Evolutionary conservation across 2,797 vertebrate genomes (phyloP).

Genomic region (Siniperca undulata): DNA sequence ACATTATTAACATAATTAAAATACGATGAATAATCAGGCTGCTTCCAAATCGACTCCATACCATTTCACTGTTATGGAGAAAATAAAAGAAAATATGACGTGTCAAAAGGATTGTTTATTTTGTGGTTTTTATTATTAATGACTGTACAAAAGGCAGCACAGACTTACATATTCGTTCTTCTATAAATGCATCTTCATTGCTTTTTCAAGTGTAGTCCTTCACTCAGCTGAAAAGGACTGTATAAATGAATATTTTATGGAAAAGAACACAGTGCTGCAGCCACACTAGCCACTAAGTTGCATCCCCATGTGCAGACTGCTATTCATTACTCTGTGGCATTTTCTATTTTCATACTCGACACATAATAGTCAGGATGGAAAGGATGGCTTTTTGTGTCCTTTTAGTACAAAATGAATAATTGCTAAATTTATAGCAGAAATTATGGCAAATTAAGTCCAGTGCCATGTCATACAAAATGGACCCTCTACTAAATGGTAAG

Average conservation of each 20-base stretch:
- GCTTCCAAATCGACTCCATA: background rate
- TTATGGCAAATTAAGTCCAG: background rate
- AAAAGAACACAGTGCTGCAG: conserved; percentile 28
- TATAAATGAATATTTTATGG: conserved; percentile 25
- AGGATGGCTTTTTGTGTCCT: background rate
- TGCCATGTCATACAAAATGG: background rate
- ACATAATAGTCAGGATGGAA: background rate
- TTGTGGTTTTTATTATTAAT: background rate
- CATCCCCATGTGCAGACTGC: background rate
- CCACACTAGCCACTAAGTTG: conserved; percentile 10
- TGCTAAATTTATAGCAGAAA: background rate
- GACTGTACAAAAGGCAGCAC: background rate
- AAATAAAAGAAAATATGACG: background rate
- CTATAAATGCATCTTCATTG: background rate
- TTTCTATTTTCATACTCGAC: conserved; percentile 9
- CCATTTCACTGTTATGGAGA: background rate
- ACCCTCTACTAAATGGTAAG: background rate
- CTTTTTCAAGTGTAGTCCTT: conserved; percentile 3
- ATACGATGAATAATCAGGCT: background rate
- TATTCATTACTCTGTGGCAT: background rate
- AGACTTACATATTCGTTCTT: background rate
- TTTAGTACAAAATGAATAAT: background rate
- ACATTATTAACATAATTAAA: background rate
- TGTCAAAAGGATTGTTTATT: background rate
- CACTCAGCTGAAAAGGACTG: background rate